phyloP scores from a whole-genome alignment of 2,888 invertebrate species.

The Nemapogon koenigi region DNA sequence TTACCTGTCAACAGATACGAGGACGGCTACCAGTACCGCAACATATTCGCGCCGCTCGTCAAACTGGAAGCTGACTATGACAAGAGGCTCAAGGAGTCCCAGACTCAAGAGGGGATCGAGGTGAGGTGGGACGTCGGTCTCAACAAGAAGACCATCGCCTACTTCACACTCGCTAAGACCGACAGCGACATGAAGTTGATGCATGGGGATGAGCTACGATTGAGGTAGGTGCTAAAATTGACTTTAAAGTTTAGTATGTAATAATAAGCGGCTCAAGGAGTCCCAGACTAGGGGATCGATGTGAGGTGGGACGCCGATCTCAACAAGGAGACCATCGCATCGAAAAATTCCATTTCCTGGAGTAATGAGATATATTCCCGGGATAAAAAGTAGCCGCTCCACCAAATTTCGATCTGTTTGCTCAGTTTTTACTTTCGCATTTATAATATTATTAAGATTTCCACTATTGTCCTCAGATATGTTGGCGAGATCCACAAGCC shows the following conservation, averaged over 20 bases:
- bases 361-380: too few relatives aligned
- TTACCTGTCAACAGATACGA: constrained; percentile 90
- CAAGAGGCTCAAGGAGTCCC: constrained; percentile 95
- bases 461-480: constrained; percentile 64
- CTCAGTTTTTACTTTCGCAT: too few relatives aligned
- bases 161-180: constrained; percentile 96
- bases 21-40: constrained; percentile 99
- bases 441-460: too few relatives aligned
- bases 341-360: too few relatives aligned
- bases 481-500: constrained; percentile 92
- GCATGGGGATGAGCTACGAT: constrained; percentile 96
- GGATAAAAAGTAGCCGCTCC: too few relatives aligned
- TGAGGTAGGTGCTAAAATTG: constrained; percentile 68
- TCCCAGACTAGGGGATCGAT: constrained; percentile 96
- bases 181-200: constrained; percentile 98
- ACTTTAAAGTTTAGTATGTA: too few relatives aligned
- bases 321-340: constrained; percentile 98
- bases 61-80: constrained; percentile 99
- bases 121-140: constrained; percentile 99
- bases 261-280: constrained; percentile 96
- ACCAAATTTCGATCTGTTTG: too few relatives aligned
- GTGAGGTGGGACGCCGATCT: constrained; percentile 99
- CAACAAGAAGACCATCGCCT: constrained; percentile 97
- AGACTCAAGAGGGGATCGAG: constrained; percentile 97
- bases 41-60: constrained; percentile 96